Evolutionary conservation across 2,888 invertebrate species (phyloP).

Genomic region (Idaea dimidiata): DNA sequence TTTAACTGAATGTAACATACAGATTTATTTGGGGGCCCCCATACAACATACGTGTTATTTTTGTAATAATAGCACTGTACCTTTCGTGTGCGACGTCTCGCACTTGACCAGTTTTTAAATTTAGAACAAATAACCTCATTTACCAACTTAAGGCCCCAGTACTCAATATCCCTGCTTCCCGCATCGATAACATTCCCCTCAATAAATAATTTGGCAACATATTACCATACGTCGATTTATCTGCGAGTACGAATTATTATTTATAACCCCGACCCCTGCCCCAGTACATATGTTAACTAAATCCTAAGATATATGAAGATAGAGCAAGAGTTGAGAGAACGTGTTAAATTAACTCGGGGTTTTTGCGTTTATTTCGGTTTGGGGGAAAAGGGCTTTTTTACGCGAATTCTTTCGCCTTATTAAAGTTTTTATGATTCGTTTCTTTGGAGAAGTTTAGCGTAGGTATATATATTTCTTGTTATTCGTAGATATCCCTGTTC

Average conservation of each 20-base stretch:
- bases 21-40: too few relatives aligned
- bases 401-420: neutral
- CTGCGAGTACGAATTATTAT: constrained; percentile 73
- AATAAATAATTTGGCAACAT: constrained; percentile 77
- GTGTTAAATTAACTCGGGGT: neutral
- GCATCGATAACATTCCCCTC: constrained; percentile 59
- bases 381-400: neutral
- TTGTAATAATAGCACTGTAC: too few relatives aligned
- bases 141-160: neutral
- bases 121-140: neutral
- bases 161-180: constrained; percentile 17
- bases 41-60: too few relatives aligned
- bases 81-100: too few relatives aligned
- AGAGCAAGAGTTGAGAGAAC: constrained; percentile 21
- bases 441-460: neutral
- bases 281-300: constrained; percentile 74
- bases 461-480: too few relatives aligned
- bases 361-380: constrained; percentile 6
- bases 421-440: neutral
- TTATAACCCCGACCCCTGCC: constrained; percentile 62
- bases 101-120: too few relatives aligned
- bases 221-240: constrained; percentile 81
- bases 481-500: too few relatives aligned
- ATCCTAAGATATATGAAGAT: constrained; percentile 55
- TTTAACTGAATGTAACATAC: too few relatives aligned